Evolutionary conservation across 2,113 vertebrate species (phyloP).

Genomic region (Nothobranchius kuhntae): DNA sequence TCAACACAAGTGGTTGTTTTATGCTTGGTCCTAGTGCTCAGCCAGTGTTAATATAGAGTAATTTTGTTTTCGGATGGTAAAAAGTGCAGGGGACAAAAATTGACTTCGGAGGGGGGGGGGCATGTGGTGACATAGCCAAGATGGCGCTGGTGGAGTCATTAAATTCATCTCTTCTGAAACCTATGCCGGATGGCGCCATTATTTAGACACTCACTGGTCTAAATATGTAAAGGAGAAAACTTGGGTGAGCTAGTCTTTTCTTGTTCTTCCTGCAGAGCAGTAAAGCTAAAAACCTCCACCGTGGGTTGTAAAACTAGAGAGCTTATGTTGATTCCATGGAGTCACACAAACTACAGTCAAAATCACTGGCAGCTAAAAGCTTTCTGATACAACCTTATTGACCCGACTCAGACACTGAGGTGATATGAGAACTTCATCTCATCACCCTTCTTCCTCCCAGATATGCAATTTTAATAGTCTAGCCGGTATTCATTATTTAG

Average conservation of each 20-base stretch:
- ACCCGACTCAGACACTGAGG: constrained; percentile 12
- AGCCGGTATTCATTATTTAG: constrained; percentile 59
- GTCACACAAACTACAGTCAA: constrained; percentile 13
- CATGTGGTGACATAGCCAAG: too few species aligned
- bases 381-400: constrained; percentile 25
- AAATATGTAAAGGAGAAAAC: too few species aligned
- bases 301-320: constrained; percentile 15
- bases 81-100: too few species aligned
- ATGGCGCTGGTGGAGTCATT: too few species aligned
- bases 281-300: constrained; percentile 28
- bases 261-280: background rate
- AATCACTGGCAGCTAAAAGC: constrained; percentile 6
- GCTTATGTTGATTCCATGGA: constrained; percentile 3
- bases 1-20: too few species aligned
- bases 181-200: too few species aligned
- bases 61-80: too few species aligned
- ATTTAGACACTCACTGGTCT: too few species aligned
- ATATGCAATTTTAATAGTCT: constrained; percentile 60
- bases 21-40: too few species aligned
- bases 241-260: background rate
- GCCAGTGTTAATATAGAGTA: too few species aligned
- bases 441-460: constrained; percentile 17
- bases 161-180: too few species aligned
- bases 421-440: background rate
- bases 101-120: too few species aligned